These are phyloP conservation scores for Glyphotaelius pellucidus DNA, from an alignment of 2,888 invertebrate genomes.

Conservation along the genomic window DNA sequence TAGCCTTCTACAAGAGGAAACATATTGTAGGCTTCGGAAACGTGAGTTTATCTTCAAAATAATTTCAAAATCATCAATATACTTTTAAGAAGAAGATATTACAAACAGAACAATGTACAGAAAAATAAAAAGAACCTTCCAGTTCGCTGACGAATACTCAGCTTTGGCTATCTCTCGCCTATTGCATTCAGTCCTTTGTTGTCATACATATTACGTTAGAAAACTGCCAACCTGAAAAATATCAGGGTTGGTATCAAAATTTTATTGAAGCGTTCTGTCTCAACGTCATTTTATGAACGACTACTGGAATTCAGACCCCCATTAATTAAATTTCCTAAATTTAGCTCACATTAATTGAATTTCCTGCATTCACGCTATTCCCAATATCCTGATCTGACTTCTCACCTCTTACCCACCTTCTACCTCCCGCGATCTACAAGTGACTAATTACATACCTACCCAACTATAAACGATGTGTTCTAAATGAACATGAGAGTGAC, in stretches of 20 bases:
- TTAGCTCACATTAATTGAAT: not conserved
- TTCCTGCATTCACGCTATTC: not conserved
- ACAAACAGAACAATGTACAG: too few species aligned
- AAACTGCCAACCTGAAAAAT: not conserved
- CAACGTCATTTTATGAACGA: not conserved
- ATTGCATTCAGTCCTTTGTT: too few species aligned
- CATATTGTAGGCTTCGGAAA: constrained; percentile 68
- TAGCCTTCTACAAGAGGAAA: constrained; percentile 69
- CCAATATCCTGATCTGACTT: not conserved
- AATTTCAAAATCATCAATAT: not conserved
- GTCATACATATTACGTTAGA: too few species aligned
- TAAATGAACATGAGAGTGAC: too few species aligned
- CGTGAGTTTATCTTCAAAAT: constrained; percentile 66
- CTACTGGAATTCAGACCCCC: not conserved
- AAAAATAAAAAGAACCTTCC: too few species aligned
- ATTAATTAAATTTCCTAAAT: not conserved
- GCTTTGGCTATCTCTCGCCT: too few species aligned
- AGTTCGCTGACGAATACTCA: too few species aligned
- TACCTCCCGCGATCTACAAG: not conserved
- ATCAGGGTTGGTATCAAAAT: not conserved
- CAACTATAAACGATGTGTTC: too few species aligned
- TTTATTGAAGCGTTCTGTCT: not conserved
- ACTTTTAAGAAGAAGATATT: too few species aligned
- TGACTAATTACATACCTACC: not conserved
- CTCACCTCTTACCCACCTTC: too few species aligned